Base-by-base conservation (phyloP, 2,797 vertebrate species). In the Gila robusta region DNA sequence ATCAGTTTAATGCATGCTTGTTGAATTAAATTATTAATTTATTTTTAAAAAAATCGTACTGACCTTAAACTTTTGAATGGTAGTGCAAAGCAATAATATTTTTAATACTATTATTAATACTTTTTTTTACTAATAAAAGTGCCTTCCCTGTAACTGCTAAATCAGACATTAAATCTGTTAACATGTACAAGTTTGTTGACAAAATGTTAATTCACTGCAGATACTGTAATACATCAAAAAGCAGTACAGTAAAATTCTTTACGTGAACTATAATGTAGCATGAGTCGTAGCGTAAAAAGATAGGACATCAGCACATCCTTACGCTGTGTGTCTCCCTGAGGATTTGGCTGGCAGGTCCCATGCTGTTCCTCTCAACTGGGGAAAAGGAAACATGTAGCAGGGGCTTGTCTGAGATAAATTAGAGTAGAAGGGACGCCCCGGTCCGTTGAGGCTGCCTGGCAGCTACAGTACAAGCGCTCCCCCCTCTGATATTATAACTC, bases 381-480 rank as follows among this genome's bases (percentile, higher is more conserved):
- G 70, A 59, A 82, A 70, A 79, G 71, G 79, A 76, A 84, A 72
- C 78, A 67, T 91, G 90, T 85, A 89, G 89, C 89, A 74, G 78
- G 88, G 87, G 85, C 89, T 92, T 72, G 79, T 91, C 91, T 83
- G 91, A 94, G 94, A 95, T 95, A 92, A 95, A 96, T 95, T 93
- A 94, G 92, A 90, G 89, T 91, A 91, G 91, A 90, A 93, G 89
- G 90, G 91, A 92, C 85, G 88, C 90, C 93, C 93, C 92, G 89
- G 92, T 92, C 92, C 90, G 79, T 87, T 89, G 88, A 69, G 77
- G 79, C 79, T 77, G 70, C 47, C 73, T 91, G 89, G 87, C 92
- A 89, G 90, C 91, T 89, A 91, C 91, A 90, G 87, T 88, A 32
- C 76, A 78, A 81, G 56, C 44, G 54, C 81, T 62, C 82, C 28